Evolutionary conservation across 2,888 invertebrate genomes (phyloP).

Genomic region (Netelia inedita): DNA sequence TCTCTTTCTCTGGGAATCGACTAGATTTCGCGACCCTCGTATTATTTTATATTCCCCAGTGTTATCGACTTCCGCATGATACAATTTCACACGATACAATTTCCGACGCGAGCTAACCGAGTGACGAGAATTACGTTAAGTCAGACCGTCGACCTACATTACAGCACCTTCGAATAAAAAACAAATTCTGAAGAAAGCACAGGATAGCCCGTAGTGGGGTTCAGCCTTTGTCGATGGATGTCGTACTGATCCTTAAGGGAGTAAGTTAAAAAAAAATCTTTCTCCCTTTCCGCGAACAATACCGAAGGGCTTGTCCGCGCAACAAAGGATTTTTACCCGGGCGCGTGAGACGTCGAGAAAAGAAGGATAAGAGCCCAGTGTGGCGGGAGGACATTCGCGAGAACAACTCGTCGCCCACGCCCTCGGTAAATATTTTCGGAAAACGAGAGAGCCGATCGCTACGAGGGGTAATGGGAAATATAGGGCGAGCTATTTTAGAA

Average conservation of each 20-base stretch:
- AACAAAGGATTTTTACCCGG: neutral
- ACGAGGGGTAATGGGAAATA: neutral
- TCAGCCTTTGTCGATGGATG: too few species aligned
- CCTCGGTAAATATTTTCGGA: slow-evolving; percentile 28
- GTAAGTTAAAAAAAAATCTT: neutral
- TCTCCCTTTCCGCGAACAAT: neutral
- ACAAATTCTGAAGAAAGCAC: too few species aligned
- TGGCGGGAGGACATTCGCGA: neutral
- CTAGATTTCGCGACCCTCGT: neutral
- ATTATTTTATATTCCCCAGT: too few species aligned
- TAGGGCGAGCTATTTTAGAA: too few species aligned
- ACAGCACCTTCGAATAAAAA: too few species aligned
- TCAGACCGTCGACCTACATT: too few species aligned
- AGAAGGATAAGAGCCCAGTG: neutral
- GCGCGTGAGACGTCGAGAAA: neutral
- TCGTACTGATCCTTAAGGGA: neutral
- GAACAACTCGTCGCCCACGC: neutral
- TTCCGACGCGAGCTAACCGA: neutral
- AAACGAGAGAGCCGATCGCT: neutral
- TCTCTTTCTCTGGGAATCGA: neutral
- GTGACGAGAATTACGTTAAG: too few species aligned
- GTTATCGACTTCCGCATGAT: neutral
- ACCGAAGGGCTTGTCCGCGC: neutral
- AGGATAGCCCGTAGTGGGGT: too few species aligned
- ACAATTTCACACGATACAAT: neutral